Evolutionary conservation across 2,888 invertebrate species (phyloP).

Genomic region (Stenodera caucasica): DNA sequence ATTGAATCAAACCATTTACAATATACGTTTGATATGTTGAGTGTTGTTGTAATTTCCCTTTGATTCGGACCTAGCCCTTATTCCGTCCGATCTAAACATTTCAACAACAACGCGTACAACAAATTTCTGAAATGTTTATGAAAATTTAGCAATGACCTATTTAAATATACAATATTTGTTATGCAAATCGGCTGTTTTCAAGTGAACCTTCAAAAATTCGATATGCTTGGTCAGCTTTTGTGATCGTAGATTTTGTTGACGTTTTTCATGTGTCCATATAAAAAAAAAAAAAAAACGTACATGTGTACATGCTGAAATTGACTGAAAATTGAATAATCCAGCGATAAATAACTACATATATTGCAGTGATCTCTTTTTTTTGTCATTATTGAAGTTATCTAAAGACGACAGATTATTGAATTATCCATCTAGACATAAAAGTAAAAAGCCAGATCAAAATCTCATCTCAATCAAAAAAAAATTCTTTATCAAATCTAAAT

Average conservation of each 20-base stretch:
- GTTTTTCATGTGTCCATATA: slow-evolving; percentile 2
- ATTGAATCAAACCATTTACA: slow-evolving; percentile 4
- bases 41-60: slow-evolving; percentile 7
- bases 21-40: slow-evolving; percentile 7
- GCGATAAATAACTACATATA: too few species aligned
- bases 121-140: slow-evolving; percentile 1
- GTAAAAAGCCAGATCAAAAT: too few species aligned
- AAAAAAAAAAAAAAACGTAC: too few species aligned
- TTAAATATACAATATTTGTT: slow-evolving; percentile 12
- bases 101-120: not conserved
- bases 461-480: too few species aligned
- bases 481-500: too few species aligned
- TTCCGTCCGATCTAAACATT: slow-evolving; percentile 2
- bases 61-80: not conserved
- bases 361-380: too few species aligned
- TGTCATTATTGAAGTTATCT: too few species aligned
- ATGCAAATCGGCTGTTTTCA: slow-evolving; percentile 22
- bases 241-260: slow-evolving; percentile 16
- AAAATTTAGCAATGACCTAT: slow-evolving; percentile 1
- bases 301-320: slow-evolving; percentile 16
- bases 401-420: too few species aligned
- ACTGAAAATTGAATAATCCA: slow-evolving; percentile 21
- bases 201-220: slow-evolving; percentile 10
- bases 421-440: too few species aligned
- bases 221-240: slow-evolving; percentile 25